Evolutionary conservation across 1,140 invertebrate genomes (phyloP).

Genomic region (Aphaenogaster floridana): DNA sequence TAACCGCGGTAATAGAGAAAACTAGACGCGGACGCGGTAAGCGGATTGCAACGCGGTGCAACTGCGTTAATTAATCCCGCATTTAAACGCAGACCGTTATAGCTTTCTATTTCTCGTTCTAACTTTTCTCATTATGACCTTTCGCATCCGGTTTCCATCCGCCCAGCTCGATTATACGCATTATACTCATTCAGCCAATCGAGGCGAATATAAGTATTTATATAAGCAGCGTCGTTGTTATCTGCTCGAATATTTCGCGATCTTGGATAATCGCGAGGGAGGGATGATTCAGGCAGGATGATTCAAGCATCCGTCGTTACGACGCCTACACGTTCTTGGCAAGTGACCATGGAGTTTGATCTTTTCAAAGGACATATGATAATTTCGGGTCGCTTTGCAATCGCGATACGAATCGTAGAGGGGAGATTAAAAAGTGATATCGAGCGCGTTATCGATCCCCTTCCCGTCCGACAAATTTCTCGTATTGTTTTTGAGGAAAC

Average conservation of each 20-base stretch:
- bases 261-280: neutral
- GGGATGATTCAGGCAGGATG: neutral
- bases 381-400: neutral
- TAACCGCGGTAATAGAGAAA: neutral
- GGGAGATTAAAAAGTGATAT: constrained; percentile 10
- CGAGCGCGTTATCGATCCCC: neutral
- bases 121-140: neutral
- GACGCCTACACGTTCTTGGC: neutral
- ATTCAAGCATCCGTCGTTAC: neutral
- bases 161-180: neutral
- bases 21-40: neutral
- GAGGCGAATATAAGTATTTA: neutral
- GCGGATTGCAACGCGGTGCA: neutral
- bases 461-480: neutral
- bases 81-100: neutral
- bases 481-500: neutral
- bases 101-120: neutral
- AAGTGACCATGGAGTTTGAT: neutral
- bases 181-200: neutral
- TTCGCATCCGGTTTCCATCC: neutral
- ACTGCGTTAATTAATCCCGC: constrained; percentile 2
- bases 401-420: neutral
- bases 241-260: neutral
- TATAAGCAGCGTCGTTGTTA: neutral
- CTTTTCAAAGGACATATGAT: constrained; percentile 14